Base-by-base conservation (phyloP, 1,140 invertebrate species). In the Acromyrmex charruanus region DNA sequence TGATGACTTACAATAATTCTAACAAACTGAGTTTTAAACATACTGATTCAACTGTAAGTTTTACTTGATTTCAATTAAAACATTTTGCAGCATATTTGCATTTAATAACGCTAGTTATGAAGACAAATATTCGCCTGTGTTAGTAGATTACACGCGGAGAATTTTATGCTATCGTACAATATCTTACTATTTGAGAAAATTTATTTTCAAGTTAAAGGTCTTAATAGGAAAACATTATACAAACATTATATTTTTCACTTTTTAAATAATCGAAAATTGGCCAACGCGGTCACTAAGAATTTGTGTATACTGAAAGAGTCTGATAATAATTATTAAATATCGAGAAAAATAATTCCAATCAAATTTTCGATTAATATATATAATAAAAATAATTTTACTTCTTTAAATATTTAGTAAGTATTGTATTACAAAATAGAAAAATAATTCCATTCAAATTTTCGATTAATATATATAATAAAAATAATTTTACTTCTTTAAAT, bases 61-160 rank as follows among this genome's bases (percentile, higher is more conserved):
- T 75, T 49, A 80, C 69, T 51, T 16, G 69, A 51, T 28, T 81
- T 71, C 39, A 81, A 44, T 44, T 44, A n/a, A 31, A 75, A 49
- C 55, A 63, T 59, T 84, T 59, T 49, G 68, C 7, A 58, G 25
- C 18, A 61, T 51, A 35, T 75, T 72, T 61, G 18, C 25, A 58
- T 74, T 49, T 61, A 63, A 84, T 18, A 74, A 49, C 21, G 7
- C 12, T 3, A 51, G 21, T 49, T 71, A 82, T 14, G 49, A 72
- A 28, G 21, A 21, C 10, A 51, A 72, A 74, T 49, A 14, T 74
- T 72, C 14, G 7, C 5, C 12, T 53, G 28, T 9, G 44, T 53
- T 55, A 53, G 1, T 39, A 53, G 3, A 68, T 80, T 55, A 69
- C 25, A n/a, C 16, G 21, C n/a, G 0, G 16, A 6, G 12, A 39